Evolutionary conservation across 1,140 invertebrate species (phyloP).

Genomic region (Holcopasites calliopsidis): DNA sequence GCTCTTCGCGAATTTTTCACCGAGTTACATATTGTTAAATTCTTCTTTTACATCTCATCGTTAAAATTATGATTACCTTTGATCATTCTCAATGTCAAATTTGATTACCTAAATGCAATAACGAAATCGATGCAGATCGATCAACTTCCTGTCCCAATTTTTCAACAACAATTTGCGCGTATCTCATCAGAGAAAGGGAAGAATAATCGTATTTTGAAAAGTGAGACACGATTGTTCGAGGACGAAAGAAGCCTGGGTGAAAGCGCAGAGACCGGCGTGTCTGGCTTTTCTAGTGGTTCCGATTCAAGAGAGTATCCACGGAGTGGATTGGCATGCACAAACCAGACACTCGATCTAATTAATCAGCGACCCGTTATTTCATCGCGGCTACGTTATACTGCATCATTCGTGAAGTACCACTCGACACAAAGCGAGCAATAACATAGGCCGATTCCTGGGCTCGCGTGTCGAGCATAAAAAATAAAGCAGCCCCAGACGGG

Average conservation of each 20-base stretch:
- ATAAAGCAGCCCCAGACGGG: slow-evolving; percentile 1
- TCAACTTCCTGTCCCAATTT: too few species aligned
- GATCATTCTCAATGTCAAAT: too few species aligned
- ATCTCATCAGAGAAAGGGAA: background rate
- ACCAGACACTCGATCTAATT: slow-evolving; percentile 73
- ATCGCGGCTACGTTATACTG: slow-evolving; percentile 48
- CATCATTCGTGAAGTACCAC: slow-evolving; percentile 67
- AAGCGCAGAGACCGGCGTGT: background rate
- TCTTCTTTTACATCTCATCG: too few species aligned
- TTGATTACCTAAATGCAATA: too few species aligned
- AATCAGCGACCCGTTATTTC: slow-evolving; percentile 71
- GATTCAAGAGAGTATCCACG: slow-evolving; percentile 23
- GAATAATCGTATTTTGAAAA: slow-evolving; percentile 4
- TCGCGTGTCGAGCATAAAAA: background rate
- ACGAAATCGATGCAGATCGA: background rate
- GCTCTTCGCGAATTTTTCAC: too few species aligned
- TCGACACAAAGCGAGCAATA: slow-evolving; percentile 59
- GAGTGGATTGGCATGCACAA: slow-evolving; percentile 51
- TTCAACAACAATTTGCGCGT: too few species aligned
- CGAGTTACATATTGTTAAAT: too few species aligned
- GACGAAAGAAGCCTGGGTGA: slow-evolving; percentile 1
- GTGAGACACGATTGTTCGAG: background rate
- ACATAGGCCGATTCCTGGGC: slow-evolving; percentile 12
- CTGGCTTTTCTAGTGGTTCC: slow-evolving; percentile 10
- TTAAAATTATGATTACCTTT: too few species aligned